A percentile compares a stretch with the other conserved stretches of the same genome.
Evolutionary conservation across 2,113 vertebrate genomes (phyloP).

Genomic region (Myrmecophaga tridactyla): DNA sequence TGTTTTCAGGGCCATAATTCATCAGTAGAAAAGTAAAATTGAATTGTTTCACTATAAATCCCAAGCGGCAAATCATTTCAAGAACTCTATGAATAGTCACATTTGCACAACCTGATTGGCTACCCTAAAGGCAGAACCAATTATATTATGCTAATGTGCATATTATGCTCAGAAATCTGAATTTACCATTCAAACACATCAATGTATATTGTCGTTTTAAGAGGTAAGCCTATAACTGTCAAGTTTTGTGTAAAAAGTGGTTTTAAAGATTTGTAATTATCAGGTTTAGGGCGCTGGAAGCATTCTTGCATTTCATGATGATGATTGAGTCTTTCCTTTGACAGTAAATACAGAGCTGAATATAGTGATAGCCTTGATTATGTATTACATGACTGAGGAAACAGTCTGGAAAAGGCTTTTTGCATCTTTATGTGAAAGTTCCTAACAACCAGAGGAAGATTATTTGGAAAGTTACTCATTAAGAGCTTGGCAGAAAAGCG

Average conservation of each 20-base stretch:
- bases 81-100: constrained; percentile 37
- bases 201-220: constrained; percentile 30
- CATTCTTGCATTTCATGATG: constrained; percentile 42
- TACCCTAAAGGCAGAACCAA: constrained; percentile 71
- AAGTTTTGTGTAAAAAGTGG: constrained; percentile 26
- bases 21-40: constrained; percentile 53
- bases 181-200: constrained; percentile 35
- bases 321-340: background rate
- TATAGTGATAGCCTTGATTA: constrained; percentile 22
- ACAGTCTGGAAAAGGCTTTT: constrained; percentile 32
- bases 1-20: constrained; percentile 27
- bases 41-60: constrained; percentile 57
- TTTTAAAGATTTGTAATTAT: constrained; percentile 59
- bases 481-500: background rate
- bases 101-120: constrained; percentile 69
- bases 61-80: constrained; percentile 68
- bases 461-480: constrained; percentile 46
- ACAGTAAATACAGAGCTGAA: constrained; percentile 39
- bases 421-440: constrained; percentile 43
- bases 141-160: constrained; percentile 68
- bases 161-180: constrained; percentile 50
- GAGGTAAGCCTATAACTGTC: constrained; percentile 38
- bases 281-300: constrained; percentile 43
- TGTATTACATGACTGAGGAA: background rate
- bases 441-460: constrained; percentile 1